Evolutionary conservation across 2,888 invertebrate species (phyloP).

Genomic region (Physocephala rufipes): DNA sequence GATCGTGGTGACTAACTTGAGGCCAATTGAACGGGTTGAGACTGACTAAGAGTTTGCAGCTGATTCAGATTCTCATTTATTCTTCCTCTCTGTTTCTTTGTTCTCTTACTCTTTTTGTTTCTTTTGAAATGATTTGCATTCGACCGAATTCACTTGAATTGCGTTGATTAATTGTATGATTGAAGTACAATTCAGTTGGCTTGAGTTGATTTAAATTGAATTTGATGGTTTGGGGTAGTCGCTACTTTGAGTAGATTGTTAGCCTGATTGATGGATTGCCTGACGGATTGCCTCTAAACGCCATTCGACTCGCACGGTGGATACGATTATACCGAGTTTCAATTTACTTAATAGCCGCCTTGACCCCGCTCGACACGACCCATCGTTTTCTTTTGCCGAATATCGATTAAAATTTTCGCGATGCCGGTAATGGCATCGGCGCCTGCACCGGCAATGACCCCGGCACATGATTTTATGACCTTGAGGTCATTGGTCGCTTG

Average conservation of each 20-base stretch:
- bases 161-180: slow-evolving; percentile 22
- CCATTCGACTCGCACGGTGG: background rate
- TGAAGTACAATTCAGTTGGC: background rate
- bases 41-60: no score
- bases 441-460: slow-evolving; percentile 31
- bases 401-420: background rate
- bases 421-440: background rate
- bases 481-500: slow-evolving; percentile 11
- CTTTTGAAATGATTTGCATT: slow-evolving; percentile 6
- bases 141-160: background rate
- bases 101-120: background rate
- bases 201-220: background rate
- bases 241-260: no score
- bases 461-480: slow-evolving; percentile 43
- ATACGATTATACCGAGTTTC: background rate
- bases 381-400: no score
- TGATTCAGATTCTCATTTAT: background rate
- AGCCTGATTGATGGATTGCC: background rate
- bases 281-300: background rate
- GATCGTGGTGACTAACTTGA: no score
- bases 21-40: no score
- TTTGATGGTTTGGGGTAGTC: background rate
- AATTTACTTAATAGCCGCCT: background rate
- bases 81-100: background rate
- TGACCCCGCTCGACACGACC: background rate